Conservation (phyloP, 30 jellyfish, hydroid and myxozoan species). For the Hydra vulgaris region DNA sequence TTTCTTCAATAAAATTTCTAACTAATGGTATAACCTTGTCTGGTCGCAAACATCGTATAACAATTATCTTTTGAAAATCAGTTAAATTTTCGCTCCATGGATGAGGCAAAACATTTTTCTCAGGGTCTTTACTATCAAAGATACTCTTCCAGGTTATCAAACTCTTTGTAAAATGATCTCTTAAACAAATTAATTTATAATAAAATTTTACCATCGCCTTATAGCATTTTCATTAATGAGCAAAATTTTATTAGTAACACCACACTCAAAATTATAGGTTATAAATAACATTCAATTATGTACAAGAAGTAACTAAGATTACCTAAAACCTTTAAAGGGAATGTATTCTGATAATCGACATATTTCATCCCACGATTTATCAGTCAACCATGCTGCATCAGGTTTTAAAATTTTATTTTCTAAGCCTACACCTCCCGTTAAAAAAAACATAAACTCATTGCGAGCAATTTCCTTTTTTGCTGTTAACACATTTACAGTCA, state of each 20-base stretch:
- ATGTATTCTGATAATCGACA: slow-evolving; percentile 85
- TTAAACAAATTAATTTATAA: neutral
- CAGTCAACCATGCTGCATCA: slow-evolving; percentile 84
- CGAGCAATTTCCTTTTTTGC: slow-evolving; percentile 69
- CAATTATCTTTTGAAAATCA: slow-evolving; percentile 87
- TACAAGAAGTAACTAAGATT: no score
- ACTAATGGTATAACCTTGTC: slow-evolving; percentile 95
- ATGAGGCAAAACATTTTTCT: slow-evolving; percentile 54
- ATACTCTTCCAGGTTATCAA: slow-evolving; percentile 59
- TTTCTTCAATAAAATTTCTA: slow-evolving; percentile 75
- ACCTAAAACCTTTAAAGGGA: slow-evolving; percentile 80
- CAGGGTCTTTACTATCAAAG: slow-evolving; percentile 93
- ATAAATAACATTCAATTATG: no score
- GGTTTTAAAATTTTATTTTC: slow-evolving; percentile 95
- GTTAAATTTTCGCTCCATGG: slow-evolving; percentile 80
- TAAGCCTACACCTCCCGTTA: slow-evolving; percentile 98
- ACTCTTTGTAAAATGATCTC: slow-evolving; percentile 49
- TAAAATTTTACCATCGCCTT: no score
- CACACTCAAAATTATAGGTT: no score
- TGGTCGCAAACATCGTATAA: slow-evolving; percentile 81
- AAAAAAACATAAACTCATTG: slow-evolving; percentile 79
- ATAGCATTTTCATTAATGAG: no score
- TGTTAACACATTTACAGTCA: slow-evolving; percentile 70
- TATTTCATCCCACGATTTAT: slow-evolving; percentile 95
- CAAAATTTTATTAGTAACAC: no score